Percentiles rank a stretch among this genome's conserved stretches.
These are phyloP conservation scores for Steatocranus sp. DNA, from an alignment of 2,797 vertebrate genomes.

Conservation along the genomic window DNA sequence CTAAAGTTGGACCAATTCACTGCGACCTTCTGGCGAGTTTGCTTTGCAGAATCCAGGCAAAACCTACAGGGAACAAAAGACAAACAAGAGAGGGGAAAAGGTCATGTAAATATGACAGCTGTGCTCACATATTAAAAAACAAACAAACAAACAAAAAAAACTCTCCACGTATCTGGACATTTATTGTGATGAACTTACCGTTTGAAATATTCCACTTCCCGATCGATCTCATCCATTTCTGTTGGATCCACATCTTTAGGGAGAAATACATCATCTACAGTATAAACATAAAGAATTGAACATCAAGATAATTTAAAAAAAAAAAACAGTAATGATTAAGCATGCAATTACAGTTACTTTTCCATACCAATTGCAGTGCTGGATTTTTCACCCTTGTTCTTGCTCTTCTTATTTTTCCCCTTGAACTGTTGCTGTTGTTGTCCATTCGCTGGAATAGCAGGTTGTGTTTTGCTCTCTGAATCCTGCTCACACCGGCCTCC, in stretches of 20 bases:
- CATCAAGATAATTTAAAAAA: neutral
- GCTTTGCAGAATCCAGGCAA: constrained; percentile 98
- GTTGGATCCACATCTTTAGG: constrained; percentile 94
- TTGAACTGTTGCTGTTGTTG: constrained; percentile 85
- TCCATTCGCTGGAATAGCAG: constrained; percentile 57
- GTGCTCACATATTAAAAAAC: neutral
- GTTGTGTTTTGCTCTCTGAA: constrained; percentile 58
- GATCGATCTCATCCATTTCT: constrained; percentile 98
- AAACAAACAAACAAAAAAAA: rapidly evolving
- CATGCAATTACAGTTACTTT: neutral
- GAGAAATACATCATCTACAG: constrained; percentile 96
- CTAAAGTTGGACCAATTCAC: constrained; percentile 99
- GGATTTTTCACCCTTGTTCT: constrained; percentile 90
- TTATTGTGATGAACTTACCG: constrained; percentile 68
- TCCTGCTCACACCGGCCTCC: constrained; percentile 67
- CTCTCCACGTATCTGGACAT: neutral
- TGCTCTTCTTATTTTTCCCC: constrained; percentile 91
- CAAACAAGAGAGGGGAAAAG: neutral
- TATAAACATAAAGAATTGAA: constrained; percentile 24
- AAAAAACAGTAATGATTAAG: neutral
- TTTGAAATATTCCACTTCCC: constrained; percentile 99
- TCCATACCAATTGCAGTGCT: constrained; percentile 81
- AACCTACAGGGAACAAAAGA: constrained; percentile 77
- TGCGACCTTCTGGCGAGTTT: constrained; percentile 96
- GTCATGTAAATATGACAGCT: neutral